Percentiles rank a stretch among this genome's conserved stretches.
phyloP scores from a whole-genome alignment of 1,140 invertebrate genomes.

The Temnothorax longispinosus region DNA sequence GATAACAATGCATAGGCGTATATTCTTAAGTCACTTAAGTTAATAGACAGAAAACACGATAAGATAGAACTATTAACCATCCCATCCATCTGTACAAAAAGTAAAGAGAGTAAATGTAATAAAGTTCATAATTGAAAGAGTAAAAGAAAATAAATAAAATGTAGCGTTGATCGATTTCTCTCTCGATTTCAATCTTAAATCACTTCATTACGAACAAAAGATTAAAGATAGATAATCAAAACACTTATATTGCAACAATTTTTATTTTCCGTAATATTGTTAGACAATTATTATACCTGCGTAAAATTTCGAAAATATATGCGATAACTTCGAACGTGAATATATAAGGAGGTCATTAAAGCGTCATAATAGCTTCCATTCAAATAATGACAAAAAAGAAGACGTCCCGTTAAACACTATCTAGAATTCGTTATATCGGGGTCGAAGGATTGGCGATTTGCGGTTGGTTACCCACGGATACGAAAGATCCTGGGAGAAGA shows the following conservation, averaged over 20 bases:
- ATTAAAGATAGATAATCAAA: background rate
- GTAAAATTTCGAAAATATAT: background rate
- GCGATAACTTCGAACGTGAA: background rate
- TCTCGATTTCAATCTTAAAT: background rate
- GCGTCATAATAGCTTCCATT: background rate
- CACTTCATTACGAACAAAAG: background rate
- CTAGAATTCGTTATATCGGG: slow-evolving; percentile 37
- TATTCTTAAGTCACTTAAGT: slow-evolving; percentile 17
- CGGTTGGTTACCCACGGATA: slow-evolving; percentile 71
- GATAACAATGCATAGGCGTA: slow-evolving; percentile 16
- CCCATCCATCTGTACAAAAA: background rate
- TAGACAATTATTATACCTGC: background rate
- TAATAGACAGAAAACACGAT: background rate
- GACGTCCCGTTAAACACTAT: background rate
- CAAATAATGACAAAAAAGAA: background rate
- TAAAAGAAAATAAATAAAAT: slow-evolving; percentile 9
- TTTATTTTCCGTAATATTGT: slow-evolving; percentile 1
- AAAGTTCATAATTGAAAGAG: background rate
- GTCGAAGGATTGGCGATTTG: slow-evolving; percentile 61
- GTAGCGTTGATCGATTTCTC: background rate
- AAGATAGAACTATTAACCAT: background rate
- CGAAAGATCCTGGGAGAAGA: slow-evolving; percentile 76
- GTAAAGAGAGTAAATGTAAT: background rate
- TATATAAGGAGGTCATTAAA: background rate
- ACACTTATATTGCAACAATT: background rate